Evolutionary conservation across 2,888 invertebrate species (phyloP), one percentile per base, ranked within the genome.

Genomic region (Apamea anceps): DNA sequence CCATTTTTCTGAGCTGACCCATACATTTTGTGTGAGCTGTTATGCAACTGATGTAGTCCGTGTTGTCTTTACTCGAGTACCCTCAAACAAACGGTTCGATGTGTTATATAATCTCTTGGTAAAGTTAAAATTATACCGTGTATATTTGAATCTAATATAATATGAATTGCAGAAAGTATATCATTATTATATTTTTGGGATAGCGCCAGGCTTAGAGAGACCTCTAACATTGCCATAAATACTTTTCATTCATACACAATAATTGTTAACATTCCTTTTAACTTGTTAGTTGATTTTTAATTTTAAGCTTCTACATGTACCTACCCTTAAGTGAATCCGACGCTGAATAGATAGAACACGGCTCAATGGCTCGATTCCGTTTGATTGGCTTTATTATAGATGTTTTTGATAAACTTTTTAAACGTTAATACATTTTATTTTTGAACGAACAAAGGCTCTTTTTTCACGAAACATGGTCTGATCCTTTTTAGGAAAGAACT

Each of bases 331-430:
- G 54, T 28, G 37, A 72, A 62, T 62, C 18, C 54, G 71, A 51
- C 37, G 63, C 42, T 54, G 65, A 75, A 86, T 68, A 82, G 28
- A 82, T 67, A 54, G 13, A 45, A 72, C 51, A 82, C 77, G 79
- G 81, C 78, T 79, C 84, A 78, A 81, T 83, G 83, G 74, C 60
- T 80, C 78, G 83, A 85, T 89, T 91, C 80, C 86, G 63, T 86
- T 88, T 88, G 85, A 85, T 88, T 79, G 77, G 80, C 80, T 88
- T 86, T 88, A 84, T 85, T 88, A 81, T 79, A 82, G 80, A 88
- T 84, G 85, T 82, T 88, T 90, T 87, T 82, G 60, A 77, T 67
- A 75, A 81, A 79, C 60, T 79, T 87, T 77, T 75, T 21, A 48
- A 79, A 85, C 48, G 28, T 66, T 77, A 79, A 75, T 75, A 25